Evolutionary conservation across 2,797 vertebrate genomes (phyloP).

Genomic region (Carcharodon carcharias): DNA sequence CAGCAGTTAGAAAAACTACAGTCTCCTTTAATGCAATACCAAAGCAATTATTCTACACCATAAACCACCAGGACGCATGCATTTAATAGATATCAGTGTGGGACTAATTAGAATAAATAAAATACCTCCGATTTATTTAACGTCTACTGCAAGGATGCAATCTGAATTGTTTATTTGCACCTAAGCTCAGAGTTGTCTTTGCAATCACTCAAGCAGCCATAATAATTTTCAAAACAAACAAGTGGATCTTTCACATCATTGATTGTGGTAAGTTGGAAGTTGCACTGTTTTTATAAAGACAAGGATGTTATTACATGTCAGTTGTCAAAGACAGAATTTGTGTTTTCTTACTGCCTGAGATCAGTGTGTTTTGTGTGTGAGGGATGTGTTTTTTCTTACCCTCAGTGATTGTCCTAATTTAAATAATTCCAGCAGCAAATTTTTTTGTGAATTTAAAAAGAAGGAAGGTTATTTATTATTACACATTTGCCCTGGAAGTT

Average conservation of each 20-base stretch:
- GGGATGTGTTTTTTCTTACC: too few species aligned
- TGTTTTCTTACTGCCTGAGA: too few species aligned
- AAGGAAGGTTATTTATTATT: too few species aligned
- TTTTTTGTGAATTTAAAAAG: too few species aligned
- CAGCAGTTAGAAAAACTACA: background rate
- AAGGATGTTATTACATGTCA: background rate
- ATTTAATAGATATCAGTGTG: background rate
- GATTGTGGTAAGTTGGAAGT: background rate
- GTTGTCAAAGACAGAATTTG: too few species aligned
- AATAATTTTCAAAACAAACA: background rate
- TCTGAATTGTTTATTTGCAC: background rate
- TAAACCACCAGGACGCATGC: background rate
- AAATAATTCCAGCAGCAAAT: too few species aligned
- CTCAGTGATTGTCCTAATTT: too few species aligned
- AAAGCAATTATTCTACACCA: background rate
- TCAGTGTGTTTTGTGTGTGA: too few species aligned
- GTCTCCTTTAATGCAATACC: background rate
- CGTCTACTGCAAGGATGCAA: background rate
- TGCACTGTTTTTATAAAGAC: background rate
- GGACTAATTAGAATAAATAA: background rate
- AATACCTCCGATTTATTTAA: background rate
- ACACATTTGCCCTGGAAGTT: too few species aligned
- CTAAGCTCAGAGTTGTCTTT: background rate
- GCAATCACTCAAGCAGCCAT: background rate
- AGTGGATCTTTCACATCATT: background rate